Conservation (phyloP, 2,797 vertebrate species). For the Falco novaeseelandiae region DNA sequence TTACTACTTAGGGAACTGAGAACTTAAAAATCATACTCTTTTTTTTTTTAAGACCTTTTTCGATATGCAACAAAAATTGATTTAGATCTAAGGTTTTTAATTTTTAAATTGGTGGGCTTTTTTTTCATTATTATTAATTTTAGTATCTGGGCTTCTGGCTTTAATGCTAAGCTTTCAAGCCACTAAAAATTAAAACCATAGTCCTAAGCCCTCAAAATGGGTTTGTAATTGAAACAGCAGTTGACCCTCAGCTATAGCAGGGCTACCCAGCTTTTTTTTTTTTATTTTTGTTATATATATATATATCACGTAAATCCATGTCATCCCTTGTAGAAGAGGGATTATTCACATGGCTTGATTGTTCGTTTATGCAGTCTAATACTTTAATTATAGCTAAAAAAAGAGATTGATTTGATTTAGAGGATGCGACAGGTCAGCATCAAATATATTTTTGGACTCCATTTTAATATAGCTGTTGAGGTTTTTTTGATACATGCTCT, state of each 20-base stretch:
- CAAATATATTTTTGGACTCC: slow-evolving; percentile 32
- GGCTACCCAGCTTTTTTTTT: neutral
- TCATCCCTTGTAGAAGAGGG: neutral
- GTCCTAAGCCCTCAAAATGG: slow-evolving; percentile 25
- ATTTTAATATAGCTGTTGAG: neutral
- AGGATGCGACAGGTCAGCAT: slow-evolving; percentile 8
- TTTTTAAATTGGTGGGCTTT: neutral
- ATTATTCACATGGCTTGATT: slow-evolving; percentile 26
- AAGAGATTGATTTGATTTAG: slow-evolving; percentile 10
- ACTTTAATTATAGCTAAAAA: slow-evolving; percentile 34
- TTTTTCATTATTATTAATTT: neutral
- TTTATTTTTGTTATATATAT: no score
- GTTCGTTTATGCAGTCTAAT: neutral
- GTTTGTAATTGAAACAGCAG: neutral
- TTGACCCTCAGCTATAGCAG: neutral
- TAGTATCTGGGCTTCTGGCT: neutral
- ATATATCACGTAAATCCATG: neutral
- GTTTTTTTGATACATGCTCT: neutral
- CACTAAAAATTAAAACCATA: slow-evolving; percentile 18
- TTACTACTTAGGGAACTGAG: neutral
- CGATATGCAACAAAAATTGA: neutral
- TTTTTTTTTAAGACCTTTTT: neutral
- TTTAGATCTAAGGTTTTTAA: neutral
- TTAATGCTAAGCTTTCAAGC: slow-evolving; percentile 32
- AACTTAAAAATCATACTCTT: neutral